Evolutionary conservation across 2,888 invertebrate species (phyloP), one percentile per base, ranked within the genome.

Genomic region (Pandemis cinnamomeana): DNA sequence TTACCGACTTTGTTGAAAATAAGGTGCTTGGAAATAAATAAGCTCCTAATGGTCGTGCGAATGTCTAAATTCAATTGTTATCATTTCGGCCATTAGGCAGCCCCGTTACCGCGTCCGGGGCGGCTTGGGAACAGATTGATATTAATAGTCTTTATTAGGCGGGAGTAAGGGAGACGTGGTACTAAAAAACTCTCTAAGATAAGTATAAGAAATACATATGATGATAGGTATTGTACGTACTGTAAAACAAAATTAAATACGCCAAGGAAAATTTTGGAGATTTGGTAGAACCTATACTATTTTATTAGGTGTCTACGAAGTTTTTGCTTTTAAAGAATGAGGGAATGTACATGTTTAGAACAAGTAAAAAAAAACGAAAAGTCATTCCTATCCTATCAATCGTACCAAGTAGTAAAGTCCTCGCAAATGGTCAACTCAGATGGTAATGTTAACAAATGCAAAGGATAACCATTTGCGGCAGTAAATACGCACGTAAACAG

Each of bases 41-140:
- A 64, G 48, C 48, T 36, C 64, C 42, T 73, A 73, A 73, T 67
- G 74, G 46, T 10, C 61, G 61, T 71, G 74, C 61, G 74, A 71
- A 74, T 60, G 74, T 74, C 70, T 71, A 73, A 76, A 71, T 73
- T 75, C 36, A 64, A 73, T 71, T 83, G 85, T 83, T 87, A 86
- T 89, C 88, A 87, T 86, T 86, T 85, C 77, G 76, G 79, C 84
- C 87, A 87, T 89, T 89, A 88, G 81, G 83, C 80, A 80, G 83
- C 83, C 87, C 83, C 86, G 84, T 88, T 88, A 84, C 58, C 85
- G 82, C 83, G 83, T 86, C 88, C 86, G 87, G 87, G 88, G 87
- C 88, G 87, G 83, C 81, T 78, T 80, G 80, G 84, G 82, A 84
- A 84, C 83, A 85, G 87, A 93, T 92, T 92, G 91, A 91, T 88